Evolutionary conservation across 2,888 invertebrate species (phyloP).

Genomic region (Polydesmus complanatus): DNA sequence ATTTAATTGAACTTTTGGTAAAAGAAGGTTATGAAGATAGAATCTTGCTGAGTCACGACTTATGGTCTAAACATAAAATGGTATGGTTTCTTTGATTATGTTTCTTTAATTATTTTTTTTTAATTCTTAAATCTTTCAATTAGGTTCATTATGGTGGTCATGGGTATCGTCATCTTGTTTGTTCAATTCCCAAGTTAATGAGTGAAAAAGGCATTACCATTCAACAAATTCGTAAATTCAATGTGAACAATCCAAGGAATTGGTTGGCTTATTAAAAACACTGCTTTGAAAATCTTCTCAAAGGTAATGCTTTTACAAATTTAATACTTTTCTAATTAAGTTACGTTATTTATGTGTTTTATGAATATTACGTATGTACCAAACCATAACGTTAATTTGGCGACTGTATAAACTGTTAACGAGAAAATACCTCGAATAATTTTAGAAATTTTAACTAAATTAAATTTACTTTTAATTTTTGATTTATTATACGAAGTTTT

Average conservation of each 20-base stretch:
- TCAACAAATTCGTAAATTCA: slow-evolving; percentile 49
- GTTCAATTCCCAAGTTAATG: slow-evolving; percentile 59
- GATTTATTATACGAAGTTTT: no score
- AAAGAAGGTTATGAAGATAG: slow-evolving; percentile 47
- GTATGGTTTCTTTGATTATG: slow-evolving; percentile 33
- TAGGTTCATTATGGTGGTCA: slow-evolving; percentile 65
- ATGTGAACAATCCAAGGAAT: slow-evolving; percentile 51
- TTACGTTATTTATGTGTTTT: no score
- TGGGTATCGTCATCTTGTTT: slow-evolving; percentile 61
- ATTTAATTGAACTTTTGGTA: slow-evolving; percentile 44
- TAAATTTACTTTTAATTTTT: no score
- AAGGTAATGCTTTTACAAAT: no score
- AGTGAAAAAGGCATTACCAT: slow-evolving; percentile 46
- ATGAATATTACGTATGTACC: no score
- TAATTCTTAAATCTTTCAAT: slow-evolving; percentile 24
- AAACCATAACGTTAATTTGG: no score
- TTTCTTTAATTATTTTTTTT: background rate
- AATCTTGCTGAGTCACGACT: slow-evolving; percentile 62
- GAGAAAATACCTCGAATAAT: no score
- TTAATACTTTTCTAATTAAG: no score
- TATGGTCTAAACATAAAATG: slow-evolving; percentile 71
- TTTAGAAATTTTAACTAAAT: no score
- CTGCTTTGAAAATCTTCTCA: no score
- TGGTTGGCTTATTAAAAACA: slow-evolving; percentile 45
- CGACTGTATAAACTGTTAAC: no score